These are phyloP conservation scores for Sebastes taczanowskii DNA, from an alignment of 2,797 vertebrate genomes.

Conservation along the genomic window DNA sequence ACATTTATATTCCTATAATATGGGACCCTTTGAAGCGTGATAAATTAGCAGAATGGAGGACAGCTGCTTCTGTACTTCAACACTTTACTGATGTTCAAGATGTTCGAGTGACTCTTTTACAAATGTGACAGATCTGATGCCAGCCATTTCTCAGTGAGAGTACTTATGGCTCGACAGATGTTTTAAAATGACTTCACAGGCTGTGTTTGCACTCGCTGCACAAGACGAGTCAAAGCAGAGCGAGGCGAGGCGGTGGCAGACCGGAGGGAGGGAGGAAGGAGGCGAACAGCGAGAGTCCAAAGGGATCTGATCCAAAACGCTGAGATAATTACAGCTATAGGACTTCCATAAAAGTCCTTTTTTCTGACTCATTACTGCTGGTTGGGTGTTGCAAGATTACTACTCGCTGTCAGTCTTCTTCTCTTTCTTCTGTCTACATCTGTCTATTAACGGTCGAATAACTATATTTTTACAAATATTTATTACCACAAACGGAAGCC, in stretches of 20 bases:
- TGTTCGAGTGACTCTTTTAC: background rate
- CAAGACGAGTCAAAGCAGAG: background rate
- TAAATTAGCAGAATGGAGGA: background rate
- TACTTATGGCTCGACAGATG: background rate
- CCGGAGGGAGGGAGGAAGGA: background rate
- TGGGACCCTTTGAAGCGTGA: background rate
- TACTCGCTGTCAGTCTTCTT: background rate
- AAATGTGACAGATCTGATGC: background rate
- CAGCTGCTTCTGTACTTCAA: background rate
- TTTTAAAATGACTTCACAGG: background rate
- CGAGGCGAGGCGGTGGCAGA: background rate
- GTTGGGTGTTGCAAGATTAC: background rate
- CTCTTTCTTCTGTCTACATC: background rate
- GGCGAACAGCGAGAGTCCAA: background rate
- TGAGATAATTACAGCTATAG: conserved; percentile 44
- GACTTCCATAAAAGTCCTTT: conserved; percentile 29
- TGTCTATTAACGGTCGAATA: background rate
- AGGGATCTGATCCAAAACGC: conserved; percentile 33
- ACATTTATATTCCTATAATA: background rate
- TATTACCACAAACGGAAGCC: background rate
- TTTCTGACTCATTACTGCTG: conserved; percentile 31
- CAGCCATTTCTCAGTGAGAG: background rate
- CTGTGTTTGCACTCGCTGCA: conserved; percentile 6
- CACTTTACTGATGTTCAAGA: background rate
- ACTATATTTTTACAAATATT: background rate